Evolutionary conservation across 64 coral and sea anemone species (phyloP).

Genomic region (Acropora tenuis): DNA sequence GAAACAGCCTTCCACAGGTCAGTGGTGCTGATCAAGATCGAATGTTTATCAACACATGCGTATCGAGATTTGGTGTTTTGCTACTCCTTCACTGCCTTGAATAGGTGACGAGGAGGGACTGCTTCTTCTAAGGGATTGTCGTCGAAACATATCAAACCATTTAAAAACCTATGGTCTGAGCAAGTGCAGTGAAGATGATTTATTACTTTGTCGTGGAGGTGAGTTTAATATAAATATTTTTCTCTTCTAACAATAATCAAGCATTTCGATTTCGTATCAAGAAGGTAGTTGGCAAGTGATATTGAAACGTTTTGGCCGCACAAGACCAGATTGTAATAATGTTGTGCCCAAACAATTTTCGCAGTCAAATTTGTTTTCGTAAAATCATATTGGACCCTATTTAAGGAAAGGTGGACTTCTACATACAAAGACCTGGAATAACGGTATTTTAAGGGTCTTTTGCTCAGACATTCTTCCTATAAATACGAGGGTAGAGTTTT

Average conservation of each 20-base stretch:
- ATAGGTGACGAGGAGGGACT: neutral
- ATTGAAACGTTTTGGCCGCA: neutral
- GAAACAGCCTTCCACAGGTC: neutral
- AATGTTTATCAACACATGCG: neutral
- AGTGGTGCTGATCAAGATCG: neutral
- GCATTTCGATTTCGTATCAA: neutral
- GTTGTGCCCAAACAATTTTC: neutral
- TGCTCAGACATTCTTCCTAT: neutral
- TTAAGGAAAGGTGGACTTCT: neutral
- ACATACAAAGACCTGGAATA: neutral
- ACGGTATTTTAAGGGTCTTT: neutral
- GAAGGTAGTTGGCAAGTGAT: neutral
- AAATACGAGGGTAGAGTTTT: neutral
- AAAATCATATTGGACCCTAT: neutral
- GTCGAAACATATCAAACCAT: neutral
- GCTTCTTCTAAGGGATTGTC: neutral
- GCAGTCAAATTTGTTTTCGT: neutral
- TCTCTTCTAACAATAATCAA: neutral
- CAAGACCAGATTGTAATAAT: neutral
- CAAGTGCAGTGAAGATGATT: neutral
- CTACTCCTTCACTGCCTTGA: neutral
- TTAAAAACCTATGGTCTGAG: neutral
- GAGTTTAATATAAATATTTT: neutral
- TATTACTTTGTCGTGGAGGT: conserved; percentile 15
- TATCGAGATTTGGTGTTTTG: conserved; percentile 15